Evolutionary conservation across 1,140 invertebrate species (phyloP).

Genomic region (Ceratitis capitata): DNA sequence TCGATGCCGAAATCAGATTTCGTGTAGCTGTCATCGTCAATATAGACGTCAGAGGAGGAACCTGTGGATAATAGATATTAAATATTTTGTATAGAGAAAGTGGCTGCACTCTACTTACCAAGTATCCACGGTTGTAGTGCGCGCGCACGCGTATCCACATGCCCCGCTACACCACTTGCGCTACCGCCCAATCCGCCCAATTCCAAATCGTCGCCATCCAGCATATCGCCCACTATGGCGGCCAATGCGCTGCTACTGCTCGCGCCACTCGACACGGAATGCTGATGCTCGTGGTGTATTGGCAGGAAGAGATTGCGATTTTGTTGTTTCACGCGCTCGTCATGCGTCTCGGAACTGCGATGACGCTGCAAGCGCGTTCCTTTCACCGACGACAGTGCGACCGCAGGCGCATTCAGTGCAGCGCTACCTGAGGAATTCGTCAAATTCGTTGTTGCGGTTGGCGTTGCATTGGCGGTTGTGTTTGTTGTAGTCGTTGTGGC

Average conservation of each 20-base stretch:
- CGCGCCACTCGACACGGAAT: constrained; percentile 38
- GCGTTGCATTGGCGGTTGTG: neutral
- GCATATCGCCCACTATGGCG: constrained; percentile 44
- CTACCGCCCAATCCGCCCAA: constrained; percentile 50
- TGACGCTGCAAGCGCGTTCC: constrained; percentile 56
- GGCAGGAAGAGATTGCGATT: constrained; percentile 54
- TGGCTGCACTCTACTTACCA: constrained; percentile 44
- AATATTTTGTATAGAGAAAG: neutral
- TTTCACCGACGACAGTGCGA: constrained; percentile 34
- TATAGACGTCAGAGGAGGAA: constrained; percentile 61
- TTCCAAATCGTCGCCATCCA: constrained; percentile 57
- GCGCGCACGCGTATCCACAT: constrained; percentile 48
- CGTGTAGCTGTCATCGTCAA: constrained; percentile 63
- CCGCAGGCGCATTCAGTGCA: neutral
- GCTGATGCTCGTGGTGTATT: constrained; percentile 51
- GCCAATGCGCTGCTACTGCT: constrained; percentile 32
- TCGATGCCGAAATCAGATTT: constrained; percentile 63
- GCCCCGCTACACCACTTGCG: constrained; percentile 41
- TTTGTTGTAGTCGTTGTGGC: constrained; percentile 38
- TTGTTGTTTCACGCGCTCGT: constrained; percentile 59
- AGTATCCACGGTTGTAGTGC: constrained; percentile 59
- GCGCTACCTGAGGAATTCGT: neutral
- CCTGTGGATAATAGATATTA: constrained; percentile 43
- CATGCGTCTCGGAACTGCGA: constrained; percentile 62
- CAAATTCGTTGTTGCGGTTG: constrained; percentile 12